Base-by-base conservation (phyloP, 2,797 vertebrate genomes). In the Muscicapa comitata region DNA sequence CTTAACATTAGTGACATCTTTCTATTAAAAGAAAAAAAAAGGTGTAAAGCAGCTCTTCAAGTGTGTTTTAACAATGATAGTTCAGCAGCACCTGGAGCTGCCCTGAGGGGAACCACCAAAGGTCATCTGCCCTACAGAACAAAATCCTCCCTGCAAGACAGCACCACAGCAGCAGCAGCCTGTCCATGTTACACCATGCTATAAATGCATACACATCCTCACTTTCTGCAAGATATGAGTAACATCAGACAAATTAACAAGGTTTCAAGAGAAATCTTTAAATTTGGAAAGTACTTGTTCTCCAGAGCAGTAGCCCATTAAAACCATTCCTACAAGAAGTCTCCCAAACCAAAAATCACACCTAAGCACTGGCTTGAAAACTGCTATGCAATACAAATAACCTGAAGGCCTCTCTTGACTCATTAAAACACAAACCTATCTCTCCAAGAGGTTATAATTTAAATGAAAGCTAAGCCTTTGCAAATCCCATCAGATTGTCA, bases 401-500 rank as follows among this genome's bases (percentile, higher is more conserved):
- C 55, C 54, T 28, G 26, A 62, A 85, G 59, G 54, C 29, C 85
- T 93, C 78, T 89, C 61, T 19, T 67, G 63, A 65, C 80, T 95
- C 79, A 81, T 81, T 95, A 90, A 95, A 93, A 80, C 84, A 76
- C n/a, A 47, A 94, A 75, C 74, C 47, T 43, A 28, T 20, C 76
- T 66, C 63, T 74, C 63, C 92, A 87, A 94, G 78, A 94, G 89
- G 93, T 96, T 95, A 97, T 96, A 94, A 94, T 91, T 81, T 78
- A 96, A 96, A 95, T 73, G 38, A 95, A 91, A 94, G 67, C 86
- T 97, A 89, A 93, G 77, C 83, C 78, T 91, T 78, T 87, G 70
- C 89, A 97, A 97, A 97, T 96, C 92, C 67, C 89, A 96, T 94
- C 83, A 96, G 88, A 95, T 90, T 90, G 79, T 95, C 89, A 97